Evolutionary conservation across 2,888 invertebrate genomes (phyloP), one percentile per base, ranked within the genome.

Genomic region (Brassicogethes aeneus): DNA sequence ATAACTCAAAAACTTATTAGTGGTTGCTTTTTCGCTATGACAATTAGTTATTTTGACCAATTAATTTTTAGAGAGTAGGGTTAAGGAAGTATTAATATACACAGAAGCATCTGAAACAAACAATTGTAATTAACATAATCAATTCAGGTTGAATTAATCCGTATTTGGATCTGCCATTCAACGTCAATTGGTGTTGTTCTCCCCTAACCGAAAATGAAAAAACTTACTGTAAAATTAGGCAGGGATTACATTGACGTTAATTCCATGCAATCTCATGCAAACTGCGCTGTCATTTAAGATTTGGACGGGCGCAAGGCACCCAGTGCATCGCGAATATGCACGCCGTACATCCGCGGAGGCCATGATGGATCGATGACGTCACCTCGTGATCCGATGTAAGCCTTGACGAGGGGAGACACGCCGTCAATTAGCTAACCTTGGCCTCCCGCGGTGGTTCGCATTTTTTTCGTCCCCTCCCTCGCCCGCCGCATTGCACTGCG

Each of bases 321-420:
- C 7, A 23, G 10, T 5, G 23, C 5, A 7, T 7, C 23, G 10
- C 23, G 23, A 5, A 32, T 32, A 12, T 32, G 12, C 32, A 12
- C 13, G 23, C 10, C 23, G 14, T 23, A 23, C 23, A 23, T 23
- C 23, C 32, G 45, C 44, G 47, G 51, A 51, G 52, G 59, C 58
- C 59, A 59, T 59, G 57, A 59, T 59, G 58, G 57, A 55, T 56
- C 51, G 46, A 42, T 58, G 58, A 58, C 57, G 59, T 58, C 58
- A 58, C 48, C 53, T 42, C 43, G 43, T 38, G 42, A 49, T 40
- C 36, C 48, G 52, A 15, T 31, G 49, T 51, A 56, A 50, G 51
- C 52, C 47, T 48, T 47, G 47, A 48, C 48, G 49, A 51, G 55
- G 56, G 55, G 56, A 55, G n/a, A n/a, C n/a, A 56, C 53, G 53